A percentile compares a stretch with the other conserved stretches of the same genome.
Evolutionary conservation across 2,888 invertebrate species (phyloP).

Genomic region (Sinohyriopsis cumingii): DNA sequence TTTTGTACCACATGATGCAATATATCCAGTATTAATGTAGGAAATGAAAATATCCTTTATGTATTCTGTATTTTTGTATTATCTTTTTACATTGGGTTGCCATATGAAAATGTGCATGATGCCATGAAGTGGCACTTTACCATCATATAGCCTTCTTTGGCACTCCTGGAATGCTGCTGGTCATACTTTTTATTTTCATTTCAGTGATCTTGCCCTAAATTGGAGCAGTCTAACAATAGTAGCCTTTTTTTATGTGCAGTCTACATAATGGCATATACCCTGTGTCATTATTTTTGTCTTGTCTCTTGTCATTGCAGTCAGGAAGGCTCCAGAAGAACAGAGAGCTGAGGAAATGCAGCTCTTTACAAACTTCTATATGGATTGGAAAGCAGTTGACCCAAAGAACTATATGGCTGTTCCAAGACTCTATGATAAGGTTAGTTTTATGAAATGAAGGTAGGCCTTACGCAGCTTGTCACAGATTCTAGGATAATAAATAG

Average conservation of each 20-base stretch:
- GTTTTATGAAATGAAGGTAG: conserved; percentile 2
- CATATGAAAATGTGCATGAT: not conserved
- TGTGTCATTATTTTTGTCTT: no score
- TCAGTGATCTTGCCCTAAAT: not conserved
- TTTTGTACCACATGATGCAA: no score
- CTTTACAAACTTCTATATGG: conserved; percentile 62
- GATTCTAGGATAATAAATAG: not conserved
- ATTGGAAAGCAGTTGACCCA: conserved; percentile 61
- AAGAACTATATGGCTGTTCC: conserved; percentile 60
- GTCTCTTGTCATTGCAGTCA: conserved; percentile 27
- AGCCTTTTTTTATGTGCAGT: no score
- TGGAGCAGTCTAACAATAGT: not conserved
- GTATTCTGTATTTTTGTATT: no score
- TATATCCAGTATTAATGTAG: no score
- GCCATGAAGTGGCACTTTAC: not conserved
- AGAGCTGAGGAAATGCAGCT: conserved; percentile 61
- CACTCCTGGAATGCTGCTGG: not conserved
- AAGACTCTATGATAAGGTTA: conserved; percentile 69
- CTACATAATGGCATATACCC: no score
- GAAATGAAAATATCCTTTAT: no score
- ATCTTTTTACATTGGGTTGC: no score
- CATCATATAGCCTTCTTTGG: not conserved
- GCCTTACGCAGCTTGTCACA: not conserved
- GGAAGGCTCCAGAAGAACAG: conserved; percentile 42
- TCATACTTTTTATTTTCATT: no score